Conservation (phyloP, 2,888 invertebrate genomes). For the Ochropleura leucogaster region DNA sequence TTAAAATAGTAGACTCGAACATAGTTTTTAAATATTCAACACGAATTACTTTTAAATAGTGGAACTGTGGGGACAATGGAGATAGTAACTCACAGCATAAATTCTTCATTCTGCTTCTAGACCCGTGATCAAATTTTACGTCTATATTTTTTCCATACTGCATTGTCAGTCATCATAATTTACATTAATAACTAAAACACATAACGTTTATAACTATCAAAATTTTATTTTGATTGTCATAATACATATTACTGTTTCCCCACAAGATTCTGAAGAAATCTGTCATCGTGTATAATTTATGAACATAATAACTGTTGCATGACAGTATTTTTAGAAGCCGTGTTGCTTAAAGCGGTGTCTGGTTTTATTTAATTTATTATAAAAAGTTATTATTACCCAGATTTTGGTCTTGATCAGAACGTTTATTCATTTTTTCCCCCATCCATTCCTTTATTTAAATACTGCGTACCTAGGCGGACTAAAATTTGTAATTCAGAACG, state of each 20-base stretch:
- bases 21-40: slow-evolving; percentile 18
- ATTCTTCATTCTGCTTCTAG: slow-evolving; percentile 7
- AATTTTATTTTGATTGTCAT: background rate
- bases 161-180: background rate
- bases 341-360: background rate
- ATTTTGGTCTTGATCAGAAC: background rate
- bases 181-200: background rate
- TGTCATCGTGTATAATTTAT: background rate
- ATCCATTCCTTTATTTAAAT: background rate
- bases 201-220: background rate
- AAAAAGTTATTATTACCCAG: background rate
- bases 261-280: background rate
- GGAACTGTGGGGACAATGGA: slow-evolving; percentile 14
- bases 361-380: background rate
- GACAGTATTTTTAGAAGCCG: background rate
- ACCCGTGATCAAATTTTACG: background rate
- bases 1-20: slow-evolving; percentile 28
- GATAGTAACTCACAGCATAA: background rate
- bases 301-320: background rate
- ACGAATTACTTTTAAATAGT: slow-evolving; percentile 9
- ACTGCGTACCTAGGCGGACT: background rate
- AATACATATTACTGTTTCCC: background rate
- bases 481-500: slow-evolving; percentile 1
- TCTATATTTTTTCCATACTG: background rate
- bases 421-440: background rate